Conservation (phyloP, 1,140 invertebrate species). For the Oedothorax gibbosus region DNA sequence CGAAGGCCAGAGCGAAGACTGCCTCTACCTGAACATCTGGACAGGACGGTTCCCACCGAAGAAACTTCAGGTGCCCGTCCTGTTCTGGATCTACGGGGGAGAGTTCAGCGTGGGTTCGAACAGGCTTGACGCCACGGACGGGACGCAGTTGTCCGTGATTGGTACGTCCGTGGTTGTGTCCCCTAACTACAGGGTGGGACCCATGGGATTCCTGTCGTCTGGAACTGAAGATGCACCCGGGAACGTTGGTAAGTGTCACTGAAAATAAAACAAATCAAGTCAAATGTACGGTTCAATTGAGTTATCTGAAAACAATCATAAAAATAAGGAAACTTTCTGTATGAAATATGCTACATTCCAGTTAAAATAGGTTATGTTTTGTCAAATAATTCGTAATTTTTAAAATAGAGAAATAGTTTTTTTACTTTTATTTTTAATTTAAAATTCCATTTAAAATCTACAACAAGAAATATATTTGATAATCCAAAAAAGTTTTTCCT, state of each 20-base stretch:
- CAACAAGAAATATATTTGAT: too few species aligned
- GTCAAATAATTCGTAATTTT: too few species aligned
- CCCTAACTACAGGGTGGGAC: conserved; percentile 94
- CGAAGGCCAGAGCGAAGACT: conserved; percentile 65
- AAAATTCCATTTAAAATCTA: too few species aligned
- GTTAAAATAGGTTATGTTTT: too few species aligned
- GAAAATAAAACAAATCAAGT: background rate
- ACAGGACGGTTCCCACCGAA: background rate
- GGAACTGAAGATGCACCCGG: conserved; percentile 92
- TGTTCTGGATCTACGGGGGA: conserved; percentile 65
- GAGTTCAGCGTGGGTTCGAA: conserved; percentile 61
- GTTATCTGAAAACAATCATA: too few species aligned
- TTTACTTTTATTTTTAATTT: too few species aligned
- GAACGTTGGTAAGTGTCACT: conserved; percentile 82
- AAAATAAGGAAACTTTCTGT: too few species aligned
- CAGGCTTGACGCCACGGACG: conserved; percentile 77
- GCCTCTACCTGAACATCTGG: conserved; percentile 69
- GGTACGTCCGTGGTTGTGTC: conserved; percentile 78
- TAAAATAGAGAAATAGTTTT: too few species aligned
- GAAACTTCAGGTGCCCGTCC: conserved; percentile 65
- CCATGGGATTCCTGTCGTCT: conserved; percentile 92
- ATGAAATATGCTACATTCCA: too few species aligned
- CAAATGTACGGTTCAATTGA: too few species aligned
- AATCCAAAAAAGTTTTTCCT: too few species aligned
- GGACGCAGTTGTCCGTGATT: conserved; percentile 88